Conservation (phyloP, 2,797 vertebrate species). For the Halcyon badia region DNA sequence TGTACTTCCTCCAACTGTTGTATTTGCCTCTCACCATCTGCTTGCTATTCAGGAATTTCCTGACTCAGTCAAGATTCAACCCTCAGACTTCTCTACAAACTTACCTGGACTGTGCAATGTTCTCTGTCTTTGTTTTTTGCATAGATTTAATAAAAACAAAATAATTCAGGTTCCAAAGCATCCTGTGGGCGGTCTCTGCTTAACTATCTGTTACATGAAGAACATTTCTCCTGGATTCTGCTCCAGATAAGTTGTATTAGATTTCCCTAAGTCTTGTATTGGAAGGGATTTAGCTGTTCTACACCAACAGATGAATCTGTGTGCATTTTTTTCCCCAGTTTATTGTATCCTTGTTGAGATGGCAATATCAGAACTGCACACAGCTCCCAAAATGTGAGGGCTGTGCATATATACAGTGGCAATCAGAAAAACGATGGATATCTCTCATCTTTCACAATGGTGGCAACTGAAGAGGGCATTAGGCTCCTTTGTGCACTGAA, state of each 20-base stretch:
- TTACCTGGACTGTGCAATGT: neutral
- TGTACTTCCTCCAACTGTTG: neutral
- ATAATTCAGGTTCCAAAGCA: neutral
- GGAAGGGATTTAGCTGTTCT: neutral
- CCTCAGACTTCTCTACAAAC: neutral
- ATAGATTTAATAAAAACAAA: neutral
- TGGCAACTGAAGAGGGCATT: neutral
- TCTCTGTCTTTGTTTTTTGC: neutral
- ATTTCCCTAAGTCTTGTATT: neutral
- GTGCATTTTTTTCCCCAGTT: neutral
- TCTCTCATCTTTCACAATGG: neutral
- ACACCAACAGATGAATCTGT: neutral
- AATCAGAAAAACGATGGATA: neutral
- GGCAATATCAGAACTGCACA: neutral
- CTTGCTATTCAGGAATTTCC: neutral
- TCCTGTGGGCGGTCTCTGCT: neutral
- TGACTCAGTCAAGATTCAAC: neutral
- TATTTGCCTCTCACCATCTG: neutral
- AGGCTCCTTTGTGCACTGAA: neutral
- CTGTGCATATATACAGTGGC: neutral
- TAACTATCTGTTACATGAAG: neutral
- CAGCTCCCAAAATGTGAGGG: neutral
- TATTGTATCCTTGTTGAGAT: neutral
- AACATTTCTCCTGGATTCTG: neutral
- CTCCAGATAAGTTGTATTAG: neutral